These are phyloP conservation scores for Clanis bilineata DNA, from an alignment of 2,888 invertebrate species.

Conservation along the genomic window DNA sequence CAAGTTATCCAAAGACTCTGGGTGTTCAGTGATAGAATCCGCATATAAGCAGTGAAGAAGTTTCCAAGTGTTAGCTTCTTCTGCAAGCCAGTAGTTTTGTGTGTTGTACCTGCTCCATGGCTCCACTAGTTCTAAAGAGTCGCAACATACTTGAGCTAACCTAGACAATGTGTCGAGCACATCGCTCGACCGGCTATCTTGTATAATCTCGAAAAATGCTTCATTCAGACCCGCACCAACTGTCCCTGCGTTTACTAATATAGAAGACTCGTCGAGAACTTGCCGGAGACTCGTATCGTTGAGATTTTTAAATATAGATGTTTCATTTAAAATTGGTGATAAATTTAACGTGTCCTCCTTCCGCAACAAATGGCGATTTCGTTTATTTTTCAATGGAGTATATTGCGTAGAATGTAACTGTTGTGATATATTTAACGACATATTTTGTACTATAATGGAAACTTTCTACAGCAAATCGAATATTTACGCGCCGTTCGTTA, in stretches of 20 bases:
- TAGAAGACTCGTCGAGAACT: conserved; percentile 70
- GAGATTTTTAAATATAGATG: conserved; percentile 71
- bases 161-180: conserved; percentile 84
- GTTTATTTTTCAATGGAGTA: conserved; percentile 63
- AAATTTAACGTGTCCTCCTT: conserved; percentile 71
- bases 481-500: conserved; percentile 2
- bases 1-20: conserved; percentile 75
- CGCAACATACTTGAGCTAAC: conserved; percentile 84
- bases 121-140: conserved; percentile 80
- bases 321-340: conserved; percentile 73
- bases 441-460: background rate
- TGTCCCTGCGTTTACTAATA: conserved; percentile 52
- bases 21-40: conserved; percentile 86
- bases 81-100: conserved; percentile 84
- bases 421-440: conserved; percentile 38
- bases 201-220: conserved; percentile 75
- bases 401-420: conserved; percentile 62
- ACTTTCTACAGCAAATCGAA: background rate
- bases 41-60: conserved; percentile 91
- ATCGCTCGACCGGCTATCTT: conserved; percentile 70
- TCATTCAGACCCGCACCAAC: conserved; percentile 65
- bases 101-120: conserved; percentile 76
- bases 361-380: conserved; percentile 56
- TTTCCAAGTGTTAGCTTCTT: conserved; percentile 95
- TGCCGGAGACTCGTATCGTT: conserved; percentile 74